Percentiles rank a stretch among this genome's conserved stretches.
Evolutionary conservation across 2,113 vertebrate species (phyloP).

Genomic region (Nycticryphes semicollaris): DNA sequence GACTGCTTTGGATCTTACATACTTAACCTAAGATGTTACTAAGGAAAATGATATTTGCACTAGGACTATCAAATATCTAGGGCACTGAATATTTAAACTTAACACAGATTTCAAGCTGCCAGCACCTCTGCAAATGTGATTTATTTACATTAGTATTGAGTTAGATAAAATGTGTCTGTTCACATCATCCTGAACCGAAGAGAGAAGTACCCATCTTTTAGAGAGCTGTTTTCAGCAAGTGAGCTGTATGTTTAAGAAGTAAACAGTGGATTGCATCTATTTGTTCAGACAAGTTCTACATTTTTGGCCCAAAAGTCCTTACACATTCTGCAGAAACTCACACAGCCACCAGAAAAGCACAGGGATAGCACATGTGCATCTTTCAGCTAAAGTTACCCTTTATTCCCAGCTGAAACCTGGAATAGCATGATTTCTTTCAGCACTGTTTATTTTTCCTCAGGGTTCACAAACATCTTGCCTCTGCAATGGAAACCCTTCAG

Average conservation of each 20-base stretch:
- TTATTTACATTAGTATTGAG: not conserved
- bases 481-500: not conserved
- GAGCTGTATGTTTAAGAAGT: not conserved
- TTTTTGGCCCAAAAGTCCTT: not conserved
- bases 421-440: not conserved
- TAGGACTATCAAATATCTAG: not conserved
- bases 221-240: not conserved
- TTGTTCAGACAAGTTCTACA: not conserved
- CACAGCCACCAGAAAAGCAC: not conserved
- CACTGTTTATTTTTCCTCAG: not conserved
- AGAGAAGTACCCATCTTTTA: not conserved
- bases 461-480: not conserved
- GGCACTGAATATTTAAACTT: not conserved
- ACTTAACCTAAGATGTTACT: not conserved
- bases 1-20: not conserved
- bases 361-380: not conserved
- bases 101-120: not conserved
- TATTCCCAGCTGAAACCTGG: not conserved
- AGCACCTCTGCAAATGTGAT: not conserved
- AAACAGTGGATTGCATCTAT: not conserved
- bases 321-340: not conserved
- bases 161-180: not conserved
- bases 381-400: not conserved
- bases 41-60: not conserved
- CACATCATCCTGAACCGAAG: not conserved